Evolutionary conservation across 2,113 vertebrate genomes (phyloP), one percentile per base, ranked within the genome.

Genomic region (Xerus inauris): DNA sequence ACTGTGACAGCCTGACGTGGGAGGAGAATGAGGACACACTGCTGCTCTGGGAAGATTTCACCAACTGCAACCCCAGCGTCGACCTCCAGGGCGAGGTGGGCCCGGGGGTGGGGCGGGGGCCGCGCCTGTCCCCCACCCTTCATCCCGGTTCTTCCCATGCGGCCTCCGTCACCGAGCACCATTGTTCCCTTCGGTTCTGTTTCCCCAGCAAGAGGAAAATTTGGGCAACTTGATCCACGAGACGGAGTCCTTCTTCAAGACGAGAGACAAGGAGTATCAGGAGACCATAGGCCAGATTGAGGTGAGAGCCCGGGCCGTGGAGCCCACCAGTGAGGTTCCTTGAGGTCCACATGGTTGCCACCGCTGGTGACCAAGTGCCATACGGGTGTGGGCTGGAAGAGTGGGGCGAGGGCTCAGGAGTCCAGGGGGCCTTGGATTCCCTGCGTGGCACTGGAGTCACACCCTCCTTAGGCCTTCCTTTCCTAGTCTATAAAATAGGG

Each of bases 1-100:
- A 99, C 98, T 99, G 99, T 30, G 99, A 99, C 98, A 99, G 99
- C 96, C 98, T 99, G 97, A 99, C 99, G 0, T 99, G 99, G 99
- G 99, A 99, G 76, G 99, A 99, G 96, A 99, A 99, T 0, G 99
- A 99, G 88, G 99, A 99, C 69, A 99, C 99, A 0, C 96, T 99
- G 97, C 98, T 99, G 80, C 98, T 99, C 8, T 99, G 99, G 99
- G 99, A 99, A 83, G 99, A 99, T 97, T 99, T 99, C 95, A 98
- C 99, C 35, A 99, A 99, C 98, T 99, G 99, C 98, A 99, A 99
- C 45, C 97, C 99, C 0, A 98, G 99, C 0, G 97, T 98, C 1
- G 98, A 99, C 92, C 97, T 98, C 54, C 99, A 98, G 72, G 98
- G 98, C 32, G 99, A 99, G 96, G 99, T 98, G 80, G 97, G 98